phyloP scores from a whole-genome alignment of 2,888 invertebrate genomes.

The Tanypteryx hageni region DNA sequence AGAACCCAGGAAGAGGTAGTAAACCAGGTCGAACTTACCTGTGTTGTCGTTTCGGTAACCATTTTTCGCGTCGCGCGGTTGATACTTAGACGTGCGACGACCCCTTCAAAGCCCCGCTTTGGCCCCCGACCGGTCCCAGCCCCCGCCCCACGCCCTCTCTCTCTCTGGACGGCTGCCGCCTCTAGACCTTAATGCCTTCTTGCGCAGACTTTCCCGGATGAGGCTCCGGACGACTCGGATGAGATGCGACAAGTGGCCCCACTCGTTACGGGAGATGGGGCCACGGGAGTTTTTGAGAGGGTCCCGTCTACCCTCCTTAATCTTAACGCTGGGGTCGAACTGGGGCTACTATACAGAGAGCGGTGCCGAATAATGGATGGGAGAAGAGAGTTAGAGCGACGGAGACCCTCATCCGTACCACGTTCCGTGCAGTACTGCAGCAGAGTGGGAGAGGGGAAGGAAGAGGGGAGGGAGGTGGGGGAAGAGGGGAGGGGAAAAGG shows the following conservation, averaged over 20 bases:
- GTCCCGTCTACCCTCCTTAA: background rate
- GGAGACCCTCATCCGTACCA: slow-evolving; percentile 40
- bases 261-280: slow-evolving; percentile 28
- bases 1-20: background rate
- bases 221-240: background rate
- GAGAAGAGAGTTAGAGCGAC: slow-evolving; percentile 18
- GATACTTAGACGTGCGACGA: background rate
- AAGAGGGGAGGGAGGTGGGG: background rate
- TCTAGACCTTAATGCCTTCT: background rate
- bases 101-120: background rate
- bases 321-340: background rate
- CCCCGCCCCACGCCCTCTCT: background rate
- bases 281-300: slow-evolving; percentile 2
- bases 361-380: slow-evolving; percentile 9
- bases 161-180: background rate
- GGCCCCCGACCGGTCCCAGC: background rate
- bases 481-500: background rate
- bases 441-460: slow-evolving; percentile 25
- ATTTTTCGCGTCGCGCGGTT: slow-evolving; percentile 43
- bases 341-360: background rate
- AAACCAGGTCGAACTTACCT: slow-evolving; percentile 65
- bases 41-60: slow-evolving; percentile 67
- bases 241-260: slow-evolving; percentile 24
- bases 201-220: slow-evolving; percentile 18
- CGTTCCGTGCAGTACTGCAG: slow-evolving; percentile 58